Base-by-base conservation (phyloP, 2,797 vertebrate species). In the Brotula barbata region DNA sequence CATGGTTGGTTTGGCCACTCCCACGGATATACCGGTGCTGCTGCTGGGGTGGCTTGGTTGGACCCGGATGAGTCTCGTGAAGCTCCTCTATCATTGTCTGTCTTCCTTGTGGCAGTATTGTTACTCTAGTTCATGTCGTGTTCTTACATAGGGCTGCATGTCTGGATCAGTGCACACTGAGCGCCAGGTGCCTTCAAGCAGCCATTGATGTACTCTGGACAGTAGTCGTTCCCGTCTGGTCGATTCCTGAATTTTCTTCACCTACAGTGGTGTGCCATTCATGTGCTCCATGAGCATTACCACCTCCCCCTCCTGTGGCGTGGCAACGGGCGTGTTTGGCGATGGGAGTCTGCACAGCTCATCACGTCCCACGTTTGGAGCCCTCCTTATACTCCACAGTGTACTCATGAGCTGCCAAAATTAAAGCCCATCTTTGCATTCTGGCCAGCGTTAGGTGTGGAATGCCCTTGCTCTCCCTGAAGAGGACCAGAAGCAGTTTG, bases 171-270 rank as follows among this genome's bases (percentile, higher is more conserved):
- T 36, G 48, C 48, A 51, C 25, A n/a, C n/a, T n/a, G 23, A 17
- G n/a, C 28, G 48, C 48, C 48, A 50, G n/a, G n/a, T n/a, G n/a
- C n/a, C n/a, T n/a, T n/a, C n/a, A 16, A 51, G 28, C 31, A 17
- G 47, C 47, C 47, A 51, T 33, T 51, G 48, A 20, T 51, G 48
- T 11, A 34, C 31, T 36, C 48, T 51, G 48, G 48, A 51, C 45
- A 25, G 22, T 21, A 47, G 23, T 1, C 1, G 22, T 8, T 47
- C 22, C 19, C 45, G 10, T 23, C 44, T 11, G 12, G 21, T 46
- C 44, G 11, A n/a, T 12, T 25, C 21, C 22, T 9, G 21, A 22
- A 46, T 46, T 14, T 46, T 20, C 11, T 46, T 46, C 5, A 6
- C 44, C n/a, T 46, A 22, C 15, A 46, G 22, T 46, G 44, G 44